Percentiles rank a stretch among this genome's conserved stretches.
Conservation (phyloP, 2,888 invertebrate genomes). For the Macrostomum cliftonense region DNA sequence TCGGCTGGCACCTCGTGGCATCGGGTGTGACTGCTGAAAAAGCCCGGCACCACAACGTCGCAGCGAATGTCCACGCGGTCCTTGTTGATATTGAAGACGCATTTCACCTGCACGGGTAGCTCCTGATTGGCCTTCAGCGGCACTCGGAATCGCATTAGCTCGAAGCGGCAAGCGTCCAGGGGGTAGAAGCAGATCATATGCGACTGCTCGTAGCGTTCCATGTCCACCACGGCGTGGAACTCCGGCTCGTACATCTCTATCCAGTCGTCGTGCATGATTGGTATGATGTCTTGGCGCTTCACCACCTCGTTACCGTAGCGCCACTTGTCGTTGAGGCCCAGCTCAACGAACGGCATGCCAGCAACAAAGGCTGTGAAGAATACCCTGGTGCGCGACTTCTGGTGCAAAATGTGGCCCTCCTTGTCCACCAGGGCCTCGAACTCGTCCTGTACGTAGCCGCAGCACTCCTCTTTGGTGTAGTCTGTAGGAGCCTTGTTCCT, state of each 20-base stretch:
- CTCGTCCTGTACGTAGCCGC: slow-evolving; percentile 35
- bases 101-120: slow-evolving; percentile 79
- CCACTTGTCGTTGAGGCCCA: slow-evolving; percentile 88
- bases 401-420: slow-evolving; percentile 38
- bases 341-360: slow-evolving; percentile 75
- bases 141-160: slow-evolving; percentile 80
- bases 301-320: slow-evolving; percentile 98
- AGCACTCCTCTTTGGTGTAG: slow-evolving; percentile 36
- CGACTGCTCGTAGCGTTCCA: slow-evolving; percentile 58
- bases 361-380: slow-evolving; percentile 90
- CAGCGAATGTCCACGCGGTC: slow-evolving; percentile 73
- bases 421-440: slow-evolving; percentile 31
- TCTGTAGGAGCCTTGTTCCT: slow-evolving; percentile 18
- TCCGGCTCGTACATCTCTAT: slow-evolving; percentile 79
- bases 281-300: slow-evolving; percentile 92
- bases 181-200: slow-evolving; percentile 47
- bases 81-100: slow-evolving; percentile 46
- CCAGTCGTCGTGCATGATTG: slow-evolving; percentile 69
- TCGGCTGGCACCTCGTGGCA: slow-evolving; percentile 57
- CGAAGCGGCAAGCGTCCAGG: slow-evolving; percentile 90
- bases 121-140: slow-evolving; percentile 52
- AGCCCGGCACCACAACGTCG: slow-evolving; percentile 86
- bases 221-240: slow-evolving; percentile 79
- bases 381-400: slow-evolving; percentile 77
- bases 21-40: slow-evolving; percentile 78